Evolutionary conservation across 1,140 invertebrate genomes (phyloP).

Genomic region (Apocrypta bakeri): DNA sequence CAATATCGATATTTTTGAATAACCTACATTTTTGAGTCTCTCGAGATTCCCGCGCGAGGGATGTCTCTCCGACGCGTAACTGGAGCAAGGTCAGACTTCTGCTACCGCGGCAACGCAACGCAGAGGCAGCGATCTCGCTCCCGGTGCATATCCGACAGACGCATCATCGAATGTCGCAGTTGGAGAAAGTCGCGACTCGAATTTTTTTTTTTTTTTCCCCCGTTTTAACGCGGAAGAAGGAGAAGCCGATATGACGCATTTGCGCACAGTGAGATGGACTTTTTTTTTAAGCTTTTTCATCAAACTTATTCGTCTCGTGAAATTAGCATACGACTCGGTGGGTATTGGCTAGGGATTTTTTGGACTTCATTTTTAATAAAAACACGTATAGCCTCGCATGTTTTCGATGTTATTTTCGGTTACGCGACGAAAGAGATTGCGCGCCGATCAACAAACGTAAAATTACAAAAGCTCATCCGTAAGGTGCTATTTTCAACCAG

Average conservation of each 20-base stretch:
- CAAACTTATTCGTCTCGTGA: no score
- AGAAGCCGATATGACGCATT: no score
- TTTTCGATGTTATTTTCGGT: not conserved
- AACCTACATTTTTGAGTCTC: constrained; percentile 50
- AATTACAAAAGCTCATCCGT: not conserved
- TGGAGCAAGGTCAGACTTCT: constrained; percentile 55
- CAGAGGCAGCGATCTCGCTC: no score
- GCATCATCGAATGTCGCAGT: no score
- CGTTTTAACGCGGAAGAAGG: no score
- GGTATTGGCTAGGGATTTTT: not conserved
- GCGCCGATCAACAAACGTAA: not conserved
- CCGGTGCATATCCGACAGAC: not conserved
- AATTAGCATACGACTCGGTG: no score
- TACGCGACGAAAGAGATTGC: not conserved
- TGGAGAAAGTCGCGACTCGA: no score
- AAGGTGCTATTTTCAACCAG: constrained; percentile 6
- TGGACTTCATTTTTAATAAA: no score
- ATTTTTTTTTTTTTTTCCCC: no score
- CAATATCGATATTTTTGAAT: constrained; percentile 48
- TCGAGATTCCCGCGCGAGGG: constrained; percentile 21
- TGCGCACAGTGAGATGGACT: no score
- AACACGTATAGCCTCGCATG: no score
- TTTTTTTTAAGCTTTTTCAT: no score
- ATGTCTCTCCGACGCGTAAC: constrained; percentile 51
- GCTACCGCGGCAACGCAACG: not conserved